phyloP scores from a whole-genome alignment of 2,888 invertebrate species.

The Cephus runcator region DNA sequence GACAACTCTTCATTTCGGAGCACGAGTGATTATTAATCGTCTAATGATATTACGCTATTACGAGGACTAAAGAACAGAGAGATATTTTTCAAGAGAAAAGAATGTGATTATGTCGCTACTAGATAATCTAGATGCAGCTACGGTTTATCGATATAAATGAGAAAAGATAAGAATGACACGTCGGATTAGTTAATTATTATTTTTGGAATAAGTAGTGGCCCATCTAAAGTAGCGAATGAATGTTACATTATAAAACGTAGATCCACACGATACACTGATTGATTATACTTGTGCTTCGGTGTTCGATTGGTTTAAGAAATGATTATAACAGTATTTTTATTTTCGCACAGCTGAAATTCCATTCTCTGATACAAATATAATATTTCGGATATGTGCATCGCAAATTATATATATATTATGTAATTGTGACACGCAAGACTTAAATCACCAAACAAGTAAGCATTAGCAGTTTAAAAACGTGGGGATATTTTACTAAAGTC shows the following conservation, averaged over 20 bases:
- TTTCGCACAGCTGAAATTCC: background rate
- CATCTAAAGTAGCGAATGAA: conserved; percentile 1
- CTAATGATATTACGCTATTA: background rate
- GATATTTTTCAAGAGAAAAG: conserved; percentile 10
- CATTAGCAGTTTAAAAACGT: background rate
- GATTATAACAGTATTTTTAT: background rate
- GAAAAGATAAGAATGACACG: background rate
- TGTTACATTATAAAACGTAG: background rate
- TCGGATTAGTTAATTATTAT: background rate
- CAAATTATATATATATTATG: background rate
- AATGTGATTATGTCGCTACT: conserved; percentile 16
- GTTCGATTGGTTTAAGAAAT: background rate
- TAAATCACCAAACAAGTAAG: background rate
- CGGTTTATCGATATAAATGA: conserved; percentile 13
- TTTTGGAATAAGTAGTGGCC: conserved; percentile 1
- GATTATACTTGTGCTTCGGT: background rate
- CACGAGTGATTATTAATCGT: background rate
- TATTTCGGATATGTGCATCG: background rate
- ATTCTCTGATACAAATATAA: background rate
- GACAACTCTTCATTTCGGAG: background rate
- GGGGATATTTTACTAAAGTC: background rate
- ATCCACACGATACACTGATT: background rate
- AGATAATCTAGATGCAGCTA: conserved; percentile 17
- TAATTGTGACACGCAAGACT: background rate
- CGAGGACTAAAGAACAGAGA: conserved; percentile 1